Evolutionary conservation across 1,140 invertebrate genomes (phyloP), one percentile per base, ranked within the genome.

Genomic region (Centruroides vittatus): DNA sequence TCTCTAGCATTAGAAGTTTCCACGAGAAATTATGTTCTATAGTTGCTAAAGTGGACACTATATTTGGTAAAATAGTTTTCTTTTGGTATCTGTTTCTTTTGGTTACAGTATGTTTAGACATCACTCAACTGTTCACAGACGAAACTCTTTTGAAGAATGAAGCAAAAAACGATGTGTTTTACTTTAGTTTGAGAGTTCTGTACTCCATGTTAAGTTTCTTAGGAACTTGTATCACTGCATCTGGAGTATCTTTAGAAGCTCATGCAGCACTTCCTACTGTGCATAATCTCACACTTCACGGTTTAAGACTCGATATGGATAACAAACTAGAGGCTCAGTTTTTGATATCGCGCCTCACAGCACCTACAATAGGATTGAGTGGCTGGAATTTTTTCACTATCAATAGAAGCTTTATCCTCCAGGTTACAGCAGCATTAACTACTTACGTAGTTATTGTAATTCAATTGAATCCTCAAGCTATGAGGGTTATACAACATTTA

Each of bases 311-410:
- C 58, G 64, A 63, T 48, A 50, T 65, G 51, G 61, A 67, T 52
- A 64, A 61, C 1, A 67, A 66, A 35, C 46, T 65, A 23, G 65
- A 67, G 55, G 61, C 63, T 1, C 66, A 67, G 36, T 64, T 67
- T 48, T 61, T 67, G 4, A 49, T 66, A n/a, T 61, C 57, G 35
- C 57, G 65, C 4, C 46, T 66, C 10, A 66, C 64, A 3, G 61
- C 66, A 3, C 60, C 63, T 2, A 60, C 61, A 8, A 52, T 67
- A 3, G 66, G 64, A 5, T 48, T 67, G 12, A 67, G 58, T 46
- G 66, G 64, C 3, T 67, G 66, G 63, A 65, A 67, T 55, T 67
- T 67, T 41, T 67, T 67, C 47, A 65, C 64, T 35, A 67, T 67
- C 13, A 63, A 62, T 47, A 59, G 63, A 36, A 64, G 64, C n/a